phyloP scores from a whole-genome alignment of 2,888 invertebrate genomes.

The Oasisia sp. region DNA sequence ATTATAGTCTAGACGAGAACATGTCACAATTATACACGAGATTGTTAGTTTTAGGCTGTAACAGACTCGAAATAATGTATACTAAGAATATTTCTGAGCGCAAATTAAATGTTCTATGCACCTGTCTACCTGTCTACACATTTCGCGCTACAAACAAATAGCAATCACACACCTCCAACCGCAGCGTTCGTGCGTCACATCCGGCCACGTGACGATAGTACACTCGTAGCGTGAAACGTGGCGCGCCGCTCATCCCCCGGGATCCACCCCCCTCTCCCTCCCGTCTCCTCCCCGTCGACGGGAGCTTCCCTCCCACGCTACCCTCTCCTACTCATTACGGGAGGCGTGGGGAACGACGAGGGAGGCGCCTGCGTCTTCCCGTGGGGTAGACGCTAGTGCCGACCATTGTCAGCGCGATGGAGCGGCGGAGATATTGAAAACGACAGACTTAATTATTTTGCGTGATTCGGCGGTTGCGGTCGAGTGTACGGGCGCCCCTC shows the following conservation, averaged over 20 bases:
- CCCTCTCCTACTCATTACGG: neutral
- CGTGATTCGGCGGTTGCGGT: neutral
- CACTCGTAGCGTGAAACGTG: no score
- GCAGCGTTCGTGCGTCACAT: no score
- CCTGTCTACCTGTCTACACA: no score
- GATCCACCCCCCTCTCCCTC: neutral
- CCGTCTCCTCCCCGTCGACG: neutral
- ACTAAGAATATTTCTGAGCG: no score
- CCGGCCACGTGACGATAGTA: no score
- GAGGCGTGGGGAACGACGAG: neutral
- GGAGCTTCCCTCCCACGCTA: neutral
- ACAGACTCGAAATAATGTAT: no score
- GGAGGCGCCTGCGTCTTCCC: neutral
- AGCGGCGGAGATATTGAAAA: conserved; percentile 1
- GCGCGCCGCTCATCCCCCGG: neutral
- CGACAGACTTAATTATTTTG: neutral
- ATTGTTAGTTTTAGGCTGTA: neutral
- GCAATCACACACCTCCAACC: no score
- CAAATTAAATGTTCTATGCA: no score
- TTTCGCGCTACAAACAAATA: no score
- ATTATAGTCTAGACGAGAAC: neutral
- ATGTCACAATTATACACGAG: neutral
- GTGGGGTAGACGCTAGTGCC: neutral
- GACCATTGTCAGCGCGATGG: neutral
- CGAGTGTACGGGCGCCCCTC: neutral